Base-by-base conservation (phyloP, 2,888 invertebrate genomes). In the Lordiphosa fenestrarum region DNA sequence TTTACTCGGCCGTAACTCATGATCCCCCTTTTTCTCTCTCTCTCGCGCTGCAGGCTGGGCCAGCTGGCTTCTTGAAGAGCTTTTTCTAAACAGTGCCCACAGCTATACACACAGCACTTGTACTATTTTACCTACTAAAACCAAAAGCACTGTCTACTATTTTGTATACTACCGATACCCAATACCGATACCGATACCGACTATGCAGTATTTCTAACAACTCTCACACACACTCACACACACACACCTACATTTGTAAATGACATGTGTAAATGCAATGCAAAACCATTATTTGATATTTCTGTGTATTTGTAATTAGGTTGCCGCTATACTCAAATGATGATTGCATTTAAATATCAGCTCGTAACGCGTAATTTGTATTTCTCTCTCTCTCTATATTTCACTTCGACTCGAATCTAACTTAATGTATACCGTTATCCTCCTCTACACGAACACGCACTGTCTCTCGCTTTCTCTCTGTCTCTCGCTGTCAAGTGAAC, bases 1-100 rank as follows among this genome's bases (percentile, higher is more conserved):
- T 53, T 9, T 1, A 15, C 5, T 0, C 2, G 0, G 0, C 4
- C 10, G 3, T 4, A 23, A 10, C 12, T 10, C 9, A 6, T 53
- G 4, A 0, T 10, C 6, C 25, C 0, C 3, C 61, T 52, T 39
- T 39, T 57, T 19, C 13, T 46, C 15, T 15, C 15, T 15, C 15
- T 42, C 19, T 42, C 71, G 73, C 25, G 7, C 71, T 73, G 49
- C 84, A 96, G 96, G 95, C 96, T 92, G 96, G 96, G 91, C 95
- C 96, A 90, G 95, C 96, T 91, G 95, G 95, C 92, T 96, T 96
- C 93, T 93, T 96, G 91, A 96, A 96, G 93, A 96, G 96, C 94
- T 95, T 96, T 93, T 96, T 96, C 94, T 96, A 96, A 95, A 86
- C 69, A 69, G 66, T 66, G 53, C 54, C 66, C 53, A 52, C 30